phyloP scores from a whole-genome alignment of 1,140 invertebrate species.

The Cydia splendana region DNA sequence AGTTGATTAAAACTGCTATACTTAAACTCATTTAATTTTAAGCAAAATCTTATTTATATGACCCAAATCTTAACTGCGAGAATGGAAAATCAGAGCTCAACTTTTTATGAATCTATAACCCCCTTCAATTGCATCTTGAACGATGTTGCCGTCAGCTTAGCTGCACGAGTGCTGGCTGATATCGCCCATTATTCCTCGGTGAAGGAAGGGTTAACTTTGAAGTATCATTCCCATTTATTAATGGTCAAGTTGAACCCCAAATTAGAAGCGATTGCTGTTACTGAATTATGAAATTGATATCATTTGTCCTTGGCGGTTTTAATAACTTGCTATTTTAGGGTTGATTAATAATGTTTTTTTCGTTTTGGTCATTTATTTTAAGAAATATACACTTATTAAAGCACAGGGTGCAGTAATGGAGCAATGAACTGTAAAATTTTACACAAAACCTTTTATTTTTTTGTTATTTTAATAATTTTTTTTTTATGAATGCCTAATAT shows the following conservation, averaged over 20 bases:
- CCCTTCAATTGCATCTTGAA: conserved; percentile 22
- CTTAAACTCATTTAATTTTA: too few relatives aligned
- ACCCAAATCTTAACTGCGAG: background rate
- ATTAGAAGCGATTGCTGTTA: conserved; percentile 70
- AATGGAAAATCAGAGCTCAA: background rate
- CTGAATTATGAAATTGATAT: conserved; percentile 72
- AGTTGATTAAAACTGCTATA: too few relatives aligned
- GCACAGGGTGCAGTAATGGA: too few relatives aligned
- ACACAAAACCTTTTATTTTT: too few relatives aligned
- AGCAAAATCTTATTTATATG: background rate
- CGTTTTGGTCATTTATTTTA: conserved; percentile 9
- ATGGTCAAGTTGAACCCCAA: conserved; percentile 72
- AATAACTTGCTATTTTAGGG: conserved; percentile 18
- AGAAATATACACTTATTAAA: background rate
- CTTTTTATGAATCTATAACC: conserved; percentile 4
- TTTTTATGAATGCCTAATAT: too few relatives aligned
- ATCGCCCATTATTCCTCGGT: conserved; percentile 62
- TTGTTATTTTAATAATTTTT: too few relatives aligned
- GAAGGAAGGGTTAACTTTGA: conserved; percentile 72
- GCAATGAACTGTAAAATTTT: too few relatives aligned
- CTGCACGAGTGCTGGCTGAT: conserved; percentile 56
- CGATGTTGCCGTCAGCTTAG: conserved; percentile 1
- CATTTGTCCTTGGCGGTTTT: conserved; percentile 59
- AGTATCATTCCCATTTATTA: conserved; percentile 78
- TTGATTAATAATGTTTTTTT: conserved; percentile 25